Evolutionary conservation across 2,888 invertebrate species (phyloP).

Genomic region (Gari tellinella): DNA sequence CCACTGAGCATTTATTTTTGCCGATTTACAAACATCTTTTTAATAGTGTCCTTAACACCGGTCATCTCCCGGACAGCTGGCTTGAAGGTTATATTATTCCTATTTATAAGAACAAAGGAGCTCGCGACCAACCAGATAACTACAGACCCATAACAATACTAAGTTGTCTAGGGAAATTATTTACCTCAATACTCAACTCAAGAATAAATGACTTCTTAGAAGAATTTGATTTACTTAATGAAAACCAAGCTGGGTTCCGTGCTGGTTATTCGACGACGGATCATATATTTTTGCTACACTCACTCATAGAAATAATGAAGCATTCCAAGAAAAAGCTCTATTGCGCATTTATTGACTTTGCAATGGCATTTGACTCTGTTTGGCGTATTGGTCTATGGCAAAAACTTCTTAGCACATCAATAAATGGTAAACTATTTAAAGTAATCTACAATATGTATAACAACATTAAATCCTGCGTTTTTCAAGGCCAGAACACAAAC

Average conservation of each 20-base stretch:
- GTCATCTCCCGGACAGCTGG: conserved; percentile 31
- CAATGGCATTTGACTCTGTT: conserved; percentile 20
- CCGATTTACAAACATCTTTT: conserved; percentile 23
- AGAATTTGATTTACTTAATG: conserved; percentile 25
- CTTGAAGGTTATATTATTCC: conserved; percentile 33
- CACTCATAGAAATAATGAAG: conserved; percentile 1
- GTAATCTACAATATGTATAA: background rate
- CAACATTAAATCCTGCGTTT: conserved; percentile 14
- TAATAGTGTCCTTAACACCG: conserved; percentile 35
- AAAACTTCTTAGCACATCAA: conserved; percentile 1
- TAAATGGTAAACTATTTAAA: conserved; percentile 1
- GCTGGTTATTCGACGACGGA: conserved; percentile 31
- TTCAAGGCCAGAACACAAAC: background rate
- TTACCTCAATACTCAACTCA: conserved; percentile 35
- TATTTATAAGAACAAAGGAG: conserved; percentile 39
- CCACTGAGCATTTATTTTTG: conserved; percentile 15
- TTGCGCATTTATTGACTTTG: too few species aligned
- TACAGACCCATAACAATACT: conserved; percentile 42
- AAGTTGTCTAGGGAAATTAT: conserved; percentile 43
- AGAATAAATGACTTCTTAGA: conserved; percentile 31
- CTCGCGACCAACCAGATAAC: conserved; percentile 18
- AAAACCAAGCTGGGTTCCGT: conserved; percentile 50
- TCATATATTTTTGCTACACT: background rate
- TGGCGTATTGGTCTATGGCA: conserved; percentile 24
- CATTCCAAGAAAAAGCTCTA: conserved; percentile 1